Evolutionary conservation across 2,888 invertebrate species (phyloP).

Genomic region (Rotaria sp.): DNA sequence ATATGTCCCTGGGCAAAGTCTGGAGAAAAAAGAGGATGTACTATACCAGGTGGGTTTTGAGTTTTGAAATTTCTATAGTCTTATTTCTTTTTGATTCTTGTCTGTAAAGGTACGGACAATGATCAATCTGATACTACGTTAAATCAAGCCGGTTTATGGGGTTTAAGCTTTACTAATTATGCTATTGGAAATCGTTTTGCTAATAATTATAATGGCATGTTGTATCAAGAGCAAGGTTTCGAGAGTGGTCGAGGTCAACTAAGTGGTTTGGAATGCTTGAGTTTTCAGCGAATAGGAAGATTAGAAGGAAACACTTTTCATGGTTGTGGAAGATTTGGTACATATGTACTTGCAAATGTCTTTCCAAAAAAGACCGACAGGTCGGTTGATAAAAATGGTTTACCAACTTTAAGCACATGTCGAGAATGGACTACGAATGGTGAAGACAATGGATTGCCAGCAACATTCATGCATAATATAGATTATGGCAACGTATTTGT

Average conservation of each 20-base stretch:
- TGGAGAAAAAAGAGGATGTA: not conserved
- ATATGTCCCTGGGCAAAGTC: slow-evolving; percentile 3
- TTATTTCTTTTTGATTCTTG: not conserved
- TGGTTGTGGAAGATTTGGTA: slow-evolving; percentile 14
- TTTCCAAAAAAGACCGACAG: not conserved
- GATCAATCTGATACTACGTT: not conserved
- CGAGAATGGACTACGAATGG: not conserved
- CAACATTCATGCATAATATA: slow-evolving; percentile 7
- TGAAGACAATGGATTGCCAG: slow-evolving; percentile 9
- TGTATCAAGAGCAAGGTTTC: not conserved
- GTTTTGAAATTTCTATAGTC: not conserved
- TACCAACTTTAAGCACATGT: not conserved
- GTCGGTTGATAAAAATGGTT: slow-evolving; percentile 4
- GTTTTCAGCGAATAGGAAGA: slow-evolving; percentile 8
- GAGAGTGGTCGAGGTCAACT: not conserved
- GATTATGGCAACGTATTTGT: slow-evolving; percentile 23
- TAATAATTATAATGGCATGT: not conserved
- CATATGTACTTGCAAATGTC: not conserved
- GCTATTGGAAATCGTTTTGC: slow-evolving; percentile 12
- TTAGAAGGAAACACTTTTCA: slow-evolving; percentile 28
- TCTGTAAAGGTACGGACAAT: not conserved
- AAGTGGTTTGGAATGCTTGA: not conserved
- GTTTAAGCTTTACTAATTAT: not conserved
- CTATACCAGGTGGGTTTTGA: not conserved
- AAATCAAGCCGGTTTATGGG: slow-evolving; percentile 2